phyloP scores from a whole-genome alignment of 1,140 invertebrate species.

The Tribolium castaneum region DNA sequence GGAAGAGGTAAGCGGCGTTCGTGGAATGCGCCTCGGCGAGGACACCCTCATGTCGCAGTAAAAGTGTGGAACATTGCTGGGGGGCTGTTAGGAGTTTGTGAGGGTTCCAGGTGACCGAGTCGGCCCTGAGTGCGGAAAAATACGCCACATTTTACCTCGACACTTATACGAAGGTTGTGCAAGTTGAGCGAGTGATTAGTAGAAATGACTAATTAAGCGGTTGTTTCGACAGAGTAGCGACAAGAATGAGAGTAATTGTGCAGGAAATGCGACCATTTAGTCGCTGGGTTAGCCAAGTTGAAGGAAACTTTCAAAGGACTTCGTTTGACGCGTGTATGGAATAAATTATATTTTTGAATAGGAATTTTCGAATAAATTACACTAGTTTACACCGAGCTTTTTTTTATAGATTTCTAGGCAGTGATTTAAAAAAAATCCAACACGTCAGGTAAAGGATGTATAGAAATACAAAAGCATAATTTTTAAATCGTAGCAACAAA shows the following conservation, averaged over 20 bases:
- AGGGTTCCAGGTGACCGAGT: slow-evolving; percentile 95
- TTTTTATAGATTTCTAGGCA: too few species aligned
- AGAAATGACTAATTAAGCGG: not conserved
- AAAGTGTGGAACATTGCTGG: slow-evolving; percentile 90
- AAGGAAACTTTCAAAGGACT: too few species aligned
- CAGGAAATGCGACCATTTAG: not conserved
- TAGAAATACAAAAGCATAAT: too few species aligned
- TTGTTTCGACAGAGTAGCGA: slow-evolving; percentile 22
- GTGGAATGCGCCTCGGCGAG: slow-evolving; percentile 74
- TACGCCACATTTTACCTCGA: slow-evolving; percentile 32
- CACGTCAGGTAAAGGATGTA: too few species aligned
- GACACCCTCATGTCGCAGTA: slow-evolving; percentile 78
- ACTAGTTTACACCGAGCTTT: too few species aligned
- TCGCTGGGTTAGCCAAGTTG: too few species aligned
- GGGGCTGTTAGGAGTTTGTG: slow-evolving; percentile 91
- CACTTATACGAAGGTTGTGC: slow-evolving; percentile 28
- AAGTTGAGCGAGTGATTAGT: not conserved
- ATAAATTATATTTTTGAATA: too few species aligned
- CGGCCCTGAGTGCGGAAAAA: slow-evolving; percentile 72
- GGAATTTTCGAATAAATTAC: too few species aligned
- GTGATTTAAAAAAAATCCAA: too few species aligned
- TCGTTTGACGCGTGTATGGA: too few species aligned
- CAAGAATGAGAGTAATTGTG: not conserved
- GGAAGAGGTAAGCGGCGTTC: slow-evolving; percentile 91
- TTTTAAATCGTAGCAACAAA: too few species aligned